Conservation (phyloP, 1,140 invertebrate genomes). For the Ostrea denselamellosa region DNA sequence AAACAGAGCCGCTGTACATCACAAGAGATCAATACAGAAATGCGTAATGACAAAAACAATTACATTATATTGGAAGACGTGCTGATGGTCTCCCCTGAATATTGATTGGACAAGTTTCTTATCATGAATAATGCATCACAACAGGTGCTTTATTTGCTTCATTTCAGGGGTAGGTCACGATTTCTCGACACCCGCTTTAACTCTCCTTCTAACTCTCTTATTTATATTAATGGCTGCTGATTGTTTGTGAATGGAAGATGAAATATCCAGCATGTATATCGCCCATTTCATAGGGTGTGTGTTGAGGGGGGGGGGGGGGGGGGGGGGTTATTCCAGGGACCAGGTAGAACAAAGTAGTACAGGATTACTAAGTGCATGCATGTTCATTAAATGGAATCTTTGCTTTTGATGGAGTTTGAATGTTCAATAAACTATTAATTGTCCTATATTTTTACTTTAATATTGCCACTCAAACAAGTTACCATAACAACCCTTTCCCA, state of each 20-base stretch:
- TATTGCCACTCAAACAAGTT: background rate
- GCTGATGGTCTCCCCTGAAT: background rate
- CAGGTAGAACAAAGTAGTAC: background rate
- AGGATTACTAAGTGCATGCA: background rate
- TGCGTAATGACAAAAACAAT: background rate
- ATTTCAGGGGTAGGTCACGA: conserved; percentile 26
- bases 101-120: conserved; percentile 26
- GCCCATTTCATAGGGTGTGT: background rate
- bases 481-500: background rate
- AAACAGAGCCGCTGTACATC: background rate
- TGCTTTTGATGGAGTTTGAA: background rate
- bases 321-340: background rate
- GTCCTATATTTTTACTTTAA: background rate
- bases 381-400: background rate
- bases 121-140: conserved; percentile 17
- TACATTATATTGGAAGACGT: background rate
- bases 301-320: background rate
- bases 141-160: conserved; percentile 10
- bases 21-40: conserved; percentile 14
- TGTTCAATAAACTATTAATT: background rate
- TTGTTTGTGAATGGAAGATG: background rate
- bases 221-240: conserved; percentile 11
- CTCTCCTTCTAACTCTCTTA: background rate
- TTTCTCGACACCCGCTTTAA: background rate
- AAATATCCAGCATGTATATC: background rate